Evolutionary conservation across 2,113 vertebrate species (phyloP), one percentile per base, ranked within the genome.

Genomic region (Eupsittula cactorum): DNA sequence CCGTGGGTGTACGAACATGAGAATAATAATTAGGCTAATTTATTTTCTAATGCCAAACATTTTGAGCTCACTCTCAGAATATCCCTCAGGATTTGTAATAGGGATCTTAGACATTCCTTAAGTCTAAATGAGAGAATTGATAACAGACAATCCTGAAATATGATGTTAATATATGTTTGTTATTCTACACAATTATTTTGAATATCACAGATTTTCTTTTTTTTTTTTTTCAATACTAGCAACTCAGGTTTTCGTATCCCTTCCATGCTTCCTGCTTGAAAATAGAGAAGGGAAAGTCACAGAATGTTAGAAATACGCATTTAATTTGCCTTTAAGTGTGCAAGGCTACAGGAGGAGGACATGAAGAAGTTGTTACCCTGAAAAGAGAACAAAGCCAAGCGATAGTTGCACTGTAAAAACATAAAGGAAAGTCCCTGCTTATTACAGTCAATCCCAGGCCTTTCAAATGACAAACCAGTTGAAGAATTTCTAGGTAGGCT

Each of bases 381-480:
- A 88, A 88, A 63, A 7, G 25, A 88, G 82, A 96, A 94, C 33
- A 90, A 96, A 96, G 69, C 21, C 7, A 12, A 81, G 42, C 64
- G 47, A 82, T 20, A 71, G 47, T 11, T 86, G 90, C 65, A 69
- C 25, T 89, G 65, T 89, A 95, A 91, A 91, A 91, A 84, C 52
- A 84, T 75, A 88, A 91, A 53, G 88, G 53, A 63, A 96, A 84
- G 37, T 49, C 65, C 53, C 60, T 87, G 78, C 63, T 79, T 90
- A 79, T 80, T 85, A 62, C 29, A 94, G 70, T 94, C 65, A 92
- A 28, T 84, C 39, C 31, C 39, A 53, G 57, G 18, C 63, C n/a
- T 92, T 94, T 87, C 76, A 82, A 79, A 93, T 47, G 59, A 91
- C n/a, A 94, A 95, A 92, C 17, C 25, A 82, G 63, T 42, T 94